Conservation (phyloP, 2,113 vertebrate species). For the Delphinus delphis region DNA sequence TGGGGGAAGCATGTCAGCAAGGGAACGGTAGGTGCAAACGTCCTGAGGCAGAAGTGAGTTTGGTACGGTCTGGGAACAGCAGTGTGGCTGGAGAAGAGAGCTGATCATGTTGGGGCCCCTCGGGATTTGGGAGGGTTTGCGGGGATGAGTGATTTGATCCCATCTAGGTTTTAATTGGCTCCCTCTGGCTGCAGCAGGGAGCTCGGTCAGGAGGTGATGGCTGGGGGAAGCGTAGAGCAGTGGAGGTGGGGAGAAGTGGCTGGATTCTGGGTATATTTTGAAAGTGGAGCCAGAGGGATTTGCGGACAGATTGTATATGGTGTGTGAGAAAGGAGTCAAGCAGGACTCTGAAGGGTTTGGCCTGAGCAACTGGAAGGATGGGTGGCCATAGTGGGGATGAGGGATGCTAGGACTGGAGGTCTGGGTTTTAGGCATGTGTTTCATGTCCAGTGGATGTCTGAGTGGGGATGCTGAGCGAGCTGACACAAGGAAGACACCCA, state of each 20-base stretch:
- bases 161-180: neutral
- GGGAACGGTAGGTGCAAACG: neutral
- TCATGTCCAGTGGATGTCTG: neutral
- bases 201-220: neutral
- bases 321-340: neutral
- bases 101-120: neutral
- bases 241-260: too few relatives aligned
- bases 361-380: neutral
- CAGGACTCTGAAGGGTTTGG: neutral
- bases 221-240: fast-evolving
- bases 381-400: fast-evolving
- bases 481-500: neutral
- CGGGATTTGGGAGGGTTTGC: neutral
- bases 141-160: neutral
- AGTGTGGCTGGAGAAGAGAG: neutral
- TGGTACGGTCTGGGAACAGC: neutral
- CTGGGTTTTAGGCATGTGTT: neutral
- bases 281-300: neutral
- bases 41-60: neutral
- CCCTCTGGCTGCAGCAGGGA: neutral
- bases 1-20: neutral
- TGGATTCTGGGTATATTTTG: neutral
- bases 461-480: neutral
- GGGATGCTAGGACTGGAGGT: neutral
- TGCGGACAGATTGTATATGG: neutral